Conservation (phyloP, 1,140 invertebrate species). For the Ips nitidus region DNA sequence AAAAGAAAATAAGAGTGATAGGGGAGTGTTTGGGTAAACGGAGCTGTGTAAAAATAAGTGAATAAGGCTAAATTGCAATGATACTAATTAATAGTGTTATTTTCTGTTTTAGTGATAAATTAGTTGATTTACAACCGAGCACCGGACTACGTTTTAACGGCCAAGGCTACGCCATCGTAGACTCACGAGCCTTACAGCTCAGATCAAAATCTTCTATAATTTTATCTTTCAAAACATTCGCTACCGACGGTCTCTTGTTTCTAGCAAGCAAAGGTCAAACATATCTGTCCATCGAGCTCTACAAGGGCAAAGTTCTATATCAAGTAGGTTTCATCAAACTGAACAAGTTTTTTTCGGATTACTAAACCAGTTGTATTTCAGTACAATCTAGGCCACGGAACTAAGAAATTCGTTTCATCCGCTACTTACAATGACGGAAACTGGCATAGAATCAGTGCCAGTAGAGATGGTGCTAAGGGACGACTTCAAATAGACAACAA, state of each 20-base stretch:
- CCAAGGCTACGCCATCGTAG: slow-evolving; percentile 76
- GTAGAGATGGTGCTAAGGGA: slow-evolving; percentile 65
- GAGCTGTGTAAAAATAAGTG: no score
- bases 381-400: slow-evolving; percentile 68
- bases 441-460: slow-evolving; percentile 78
- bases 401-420: slow-evolving; percentile 50
- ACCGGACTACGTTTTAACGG: slow-evolving; percentile 85
- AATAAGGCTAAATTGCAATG: no score
- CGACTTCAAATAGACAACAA: slow-evolving; percentile 70
- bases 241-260: slow-evolving; percentile 85
- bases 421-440: slow-evolving; percentile 77
- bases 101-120: slow-evolving; percentile 57
- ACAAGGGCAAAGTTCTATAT: slow-evolving; percentile 73
- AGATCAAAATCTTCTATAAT: slow-evolving; percentile 61
- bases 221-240: slow-evolving; percentile 84
- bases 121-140: slow-evolving; percentile 62
- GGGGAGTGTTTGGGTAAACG: no score
- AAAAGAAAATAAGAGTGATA: no score
- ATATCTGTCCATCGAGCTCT: slow-evolving; percentile 84
- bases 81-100: slow-evolving; percentile 27
- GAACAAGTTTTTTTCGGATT: slow-evolving; percentile 6
- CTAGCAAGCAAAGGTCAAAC: slow-evolving; percentile 71
- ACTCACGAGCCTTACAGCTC: slow-evolving; percentile 59
- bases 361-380: slow-evolving; percentile 44
- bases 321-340: slow-evolving; percentile 54